phyloP scores from a whole-genome alignment of 2,888 invertebrate species.

The Pachymerium ferrugineum region DNA sequence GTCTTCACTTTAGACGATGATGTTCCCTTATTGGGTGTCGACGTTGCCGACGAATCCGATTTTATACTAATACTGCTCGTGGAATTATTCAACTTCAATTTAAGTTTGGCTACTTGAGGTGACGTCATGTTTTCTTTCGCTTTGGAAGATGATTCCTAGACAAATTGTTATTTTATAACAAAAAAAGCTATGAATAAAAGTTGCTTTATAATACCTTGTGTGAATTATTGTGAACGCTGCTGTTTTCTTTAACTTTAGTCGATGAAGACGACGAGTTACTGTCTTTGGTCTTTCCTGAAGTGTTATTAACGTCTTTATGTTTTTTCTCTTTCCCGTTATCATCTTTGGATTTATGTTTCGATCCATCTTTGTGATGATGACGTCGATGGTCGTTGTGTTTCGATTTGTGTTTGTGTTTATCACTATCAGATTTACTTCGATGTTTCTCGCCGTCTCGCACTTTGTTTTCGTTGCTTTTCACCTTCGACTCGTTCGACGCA shows the following conservation, averaged over 20 bases:
- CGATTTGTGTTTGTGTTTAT: constrained; percentile 34
- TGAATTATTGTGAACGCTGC: constrained; percentile 5
- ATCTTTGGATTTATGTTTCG: constrained; percentile 27
- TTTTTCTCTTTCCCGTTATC: constrained; percentile 14
- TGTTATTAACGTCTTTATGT: constrained; percentile 35
- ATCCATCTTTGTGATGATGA: background rate
- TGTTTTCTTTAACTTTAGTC: constrained; percentile 14
- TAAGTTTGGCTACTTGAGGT: background rate
- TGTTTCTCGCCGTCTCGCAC: constrained; percentile 39
- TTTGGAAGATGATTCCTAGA: background rate
- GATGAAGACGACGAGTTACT: constrained; percentile 47
- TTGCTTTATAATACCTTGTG: constrained; percentile 42
- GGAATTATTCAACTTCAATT: constrained; percentile 2
- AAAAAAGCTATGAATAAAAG: background rate
- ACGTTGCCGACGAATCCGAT: background rate
- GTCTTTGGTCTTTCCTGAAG: constrained; percentile 53
- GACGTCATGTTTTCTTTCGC: background rate
- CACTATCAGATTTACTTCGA: constrained; percentile 43
- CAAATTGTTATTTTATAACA: constrained; percentile 40
- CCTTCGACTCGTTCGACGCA: constrained; percentile 37
- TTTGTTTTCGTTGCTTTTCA: constrained; percentile 40
- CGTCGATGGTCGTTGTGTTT: constrained; percentile 12
- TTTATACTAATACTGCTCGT: constrained; percentile 9
- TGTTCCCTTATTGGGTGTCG: background rate
- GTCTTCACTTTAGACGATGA: background rate